Evolutionary conservation across 2,797 vertebrate species (phyloP), one percentile per base, ranked within the genome.

Genomic region (Lateolabrax maculatus): DNA sequence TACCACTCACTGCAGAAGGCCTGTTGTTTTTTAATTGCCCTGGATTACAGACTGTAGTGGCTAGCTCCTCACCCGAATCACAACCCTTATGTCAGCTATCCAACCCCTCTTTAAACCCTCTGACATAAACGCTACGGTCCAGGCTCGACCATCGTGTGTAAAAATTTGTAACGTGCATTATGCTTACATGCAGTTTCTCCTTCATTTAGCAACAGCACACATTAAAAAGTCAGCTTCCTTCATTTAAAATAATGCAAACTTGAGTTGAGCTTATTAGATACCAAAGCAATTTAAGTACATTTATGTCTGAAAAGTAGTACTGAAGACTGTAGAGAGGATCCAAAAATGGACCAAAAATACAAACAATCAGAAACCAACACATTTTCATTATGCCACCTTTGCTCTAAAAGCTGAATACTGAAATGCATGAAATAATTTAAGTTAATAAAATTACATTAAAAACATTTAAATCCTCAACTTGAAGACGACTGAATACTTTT

Each of bases 321-420:
- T 23, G 2, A 48, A 60, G 37, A 61, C 51, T 57, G 9, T 44
- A 21, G 43, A 49, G 16, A 25, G 12, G 34, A 69, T 57, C 27
- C 31, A n/a, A 48, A 67, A 65, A 71, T 39, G 13, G 44, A 43
- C n/a, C 25, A 13, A 25, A 39, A 27, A 5, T 71, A 75, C 10
- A 41, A 56, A 61, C 1, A 72, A 23, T 81, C 9, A 75, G 13
- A 60, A 43, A 74, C 36, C 25, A 36, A 83, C n/a, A 64, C 11
- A 49, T 55, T 55, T 64, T 58, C 29, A 62, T 69, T 41, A 73
- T 46, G 36, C 27, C 64, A 77, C 62, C 4, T 36, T 55, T 64
- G 61, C 71, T 71, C 62, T 74, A 62, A 82, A 79, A 89, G 46
- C 66, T 58, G 51, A 94, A 94, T 90, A 92, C 88, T 93, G 93